Conservation (phyloP, 2,888 invertebrate species). For the Sipha maydis region DNA sequence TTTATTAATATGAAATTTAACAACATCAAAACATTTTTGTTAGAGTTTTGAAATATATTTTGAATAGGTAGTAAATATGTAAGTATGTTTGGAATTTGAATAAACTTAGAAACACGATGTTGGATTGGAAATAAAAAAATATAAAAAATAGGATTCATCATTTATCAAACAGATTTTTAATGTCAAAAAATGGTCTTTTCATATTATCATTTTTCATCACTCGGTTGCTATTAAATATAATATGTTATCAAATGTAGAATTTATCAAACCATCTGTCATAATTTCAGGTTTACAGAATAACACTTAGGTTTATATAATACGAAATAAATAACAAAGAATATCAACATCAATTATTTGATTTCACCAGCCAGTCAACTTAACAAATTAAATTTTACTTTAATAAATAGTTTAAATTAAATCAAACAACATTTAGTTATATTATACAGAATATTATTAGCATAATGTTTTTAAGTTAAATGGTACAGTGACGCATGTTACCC, state of each 20-base stretch:
- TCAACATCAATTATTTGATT: not conserved
- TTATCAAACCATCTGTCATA: not conserved
- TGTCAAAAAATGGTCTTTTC: not conserved
- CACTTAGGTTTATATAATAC: not conserved
- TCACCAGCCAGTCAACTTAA: not conserved
- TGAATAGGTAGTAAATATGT: not conserved
- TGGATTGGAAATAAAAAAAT: not conserved
- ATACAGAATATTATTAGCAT: not conserved
- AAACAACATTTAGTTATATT: not conserved
- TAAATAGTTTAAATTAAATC: not conserved
- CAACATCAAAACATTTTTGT: not conserved
- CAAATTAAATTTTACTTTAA: not conserved
- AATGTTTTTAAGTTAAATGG: not conserved
- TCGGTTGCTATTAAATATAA: not conserved
- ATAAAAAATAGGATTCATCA: not conserved
- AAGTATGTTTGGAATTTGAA: no score
- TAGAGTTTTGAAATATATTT: not conserved
- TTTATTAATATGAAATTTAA: not conserved
- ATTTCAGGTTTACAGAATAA: not conserved
- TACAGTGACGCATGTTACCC: not conserved
- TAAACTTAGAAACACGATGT: no score
- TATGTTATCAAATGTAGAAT: not conserved
- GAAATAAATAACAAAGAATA: no score
- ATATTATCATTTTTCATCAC: not conserved
- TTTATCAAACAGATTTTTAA: not conserved